phyloP scores from a whole-genome alignment of 2,113 vertebrate species.

The Tragelaphus scriptus region DNA sequence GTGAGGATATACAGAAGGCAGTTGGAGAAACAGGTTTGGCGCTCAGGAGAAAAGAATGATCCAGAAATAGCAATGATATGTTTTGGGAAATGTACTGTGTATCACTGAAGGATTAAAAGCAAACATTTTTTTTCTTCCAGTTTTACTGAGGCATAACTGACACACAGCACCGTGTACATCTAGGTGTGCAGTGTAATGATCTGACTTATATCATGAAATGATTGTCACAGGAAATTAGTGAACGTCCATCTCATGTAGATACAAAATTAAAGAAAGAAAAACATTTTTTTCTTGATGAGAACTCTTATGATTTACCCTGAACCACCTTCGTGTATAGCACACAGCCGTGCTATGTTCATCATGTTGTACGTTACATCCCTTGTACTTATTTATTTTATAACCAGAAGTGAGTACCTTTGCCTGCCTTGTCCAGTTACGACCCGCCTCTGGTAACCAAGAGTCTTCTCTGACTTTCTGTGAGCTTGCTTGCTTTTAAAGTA shows the following conservation, averaged over 20 bases:
- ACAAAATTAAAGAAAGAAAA: background rate
- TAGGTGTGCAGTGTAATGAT: background rate
- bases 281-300: background rate
- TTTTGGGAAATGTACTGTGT: background rate
- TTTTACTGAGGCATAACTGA: background rate
- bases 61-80: background rate
- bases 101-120: background rate
- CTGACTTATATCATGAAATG: background rate
- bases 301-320: background rate
- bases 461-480: background rate
- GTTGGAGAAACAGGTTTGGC: background rate
- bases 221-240: too few relatives aligned
- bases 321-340: background rate
- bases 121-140: background rate
- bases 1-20: background rate
- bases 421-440: background rate
- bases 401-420: background rate
- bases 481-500: background rate
- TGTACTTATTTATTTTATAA: background rate
- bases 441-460: background rate
- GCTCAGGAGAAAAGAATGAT: background rate
- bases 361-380: background rate
- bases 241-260: background rate
- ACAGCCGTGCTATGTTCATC: accelerated
- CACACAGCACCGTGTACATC: background rate